A percentile compares a stretch with the other conserved stretches of the same genome.
These are phyloP conservation scores for Euura lappo DNA, from an alignment of 1,140 invertebrate species.

Conservation along the genomic window DNA sequence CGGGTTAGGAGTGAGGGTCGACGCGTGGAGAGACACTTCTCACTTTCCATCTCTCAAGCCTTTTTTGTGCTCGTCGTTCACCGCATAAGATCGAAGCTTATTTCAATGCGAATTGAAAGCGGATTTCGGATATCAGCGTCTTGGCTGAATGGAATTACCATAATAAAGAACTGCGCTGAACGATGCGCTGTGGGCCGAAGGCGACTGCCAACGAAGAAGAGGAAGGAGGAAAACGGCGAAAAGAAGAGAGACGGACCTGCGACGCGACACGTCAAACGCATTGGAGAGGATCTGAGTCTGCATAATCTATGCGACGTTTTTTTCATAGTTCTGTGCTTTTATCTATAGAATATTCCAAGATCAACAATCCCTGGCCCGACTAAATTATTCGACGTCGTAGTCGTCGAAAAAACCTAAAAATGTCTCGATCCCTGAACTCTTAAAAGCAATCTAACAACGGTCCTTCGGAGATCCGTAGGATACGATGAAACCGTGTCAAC, in stretches of 20 bases:
- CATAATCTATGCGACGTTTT: background rate
- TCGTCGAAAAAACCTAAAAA: too few relatives aligned
- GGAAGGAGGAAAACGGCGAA: constrained; percentile 12
- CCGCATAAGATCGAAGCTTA: constrained; percentile 37
- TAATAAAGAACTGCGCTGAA: constrained; percentile 41
- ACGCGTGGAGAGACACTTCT: background rate
- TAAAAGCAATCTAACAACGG: too few relatives aligned
- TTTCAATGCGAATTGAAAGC: constrained; percentile 48
- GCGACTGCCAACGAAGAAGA: background rate
- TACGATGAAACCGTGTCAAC: too few relatives aligned
- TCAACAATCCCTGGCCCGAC: too few relatives aligned
- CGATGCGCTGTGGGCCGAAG: background rate
- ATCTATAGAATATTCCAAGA: too few relatives aligned
- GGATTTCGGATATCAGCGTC: constrained; percentile 43
- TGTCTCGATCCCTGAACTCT: too few relatives aligned
- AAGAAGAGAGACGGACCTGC: constrained; percentile 9
- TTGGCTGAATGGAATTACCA: constrained; percentile 48
- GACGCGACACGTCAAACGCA: constrained; percentile 8
- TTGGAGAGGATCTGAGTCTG: background rate
- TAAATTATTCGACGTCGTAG: too few relatives aligned
- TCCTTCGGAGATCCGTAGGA: too few relatives aligned
- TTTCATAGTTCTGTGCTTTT: background rate
- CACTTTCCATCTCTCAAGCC: constrained; percentile 16
- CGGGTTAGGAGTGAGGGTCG: background rate
- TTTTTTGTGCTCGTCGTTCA: constrained; percentile 4